phyloP scores from a whole-genome alignment of 2,888 invertebrate genomes.

The Labia minor region DNA sequence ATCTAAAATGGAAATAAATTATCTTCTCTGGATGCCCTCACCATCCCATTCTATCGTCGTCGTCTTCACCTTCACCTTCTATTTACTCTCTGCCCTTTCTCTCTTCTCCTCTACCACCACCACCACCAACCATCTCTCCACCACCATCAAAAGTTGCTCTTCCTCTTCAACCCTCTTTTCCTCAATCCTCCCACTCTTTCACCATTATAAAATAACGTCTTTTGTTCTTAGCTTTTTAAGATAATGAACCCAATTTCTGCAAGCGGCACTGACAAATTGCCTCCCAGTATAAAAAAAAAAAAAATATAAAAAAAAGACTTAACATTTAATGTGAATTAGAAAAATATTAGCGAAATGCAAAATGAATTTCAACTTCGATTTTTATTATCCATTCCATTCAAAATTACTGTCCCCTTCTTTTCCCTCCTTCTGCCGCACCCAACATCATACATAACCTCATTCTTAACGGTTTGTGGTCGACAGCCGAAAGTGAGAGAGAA shows the following conservation, averaged over 20 bases:
- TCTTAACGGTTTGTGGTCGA: too few relatives aligned
- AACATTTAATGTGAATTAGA: conserved; percentile 13
- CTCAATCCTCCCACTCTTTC: too few relatives aligned
- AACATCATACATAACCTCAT: too few relatives aligned
- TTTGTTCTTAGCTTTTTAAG: conserved; percentile 4
- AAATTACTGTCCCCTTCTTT: background rate
- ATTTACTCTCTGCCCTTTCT: background rate
- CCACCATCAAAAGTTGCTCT: background rate
- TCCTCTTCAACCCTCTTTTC: conserved; percentile 5
- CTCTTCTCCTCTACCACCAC: background rate
- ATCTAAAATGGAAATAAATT: conserved; percentile 4
- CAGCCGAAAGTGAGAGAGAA: too few relatives aligned
- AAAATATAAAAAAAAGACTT: conserved; percentile 1
- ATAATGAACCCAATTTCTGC: conserved; percentile 15
- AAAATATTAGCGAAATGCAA: conserved; percentile 13
- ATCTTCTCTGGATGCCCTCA: background rate
- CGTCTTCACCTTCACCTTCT: background rate
- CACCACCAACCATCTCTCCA: background rate
- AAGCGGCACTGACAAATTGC: conserved; percentile 14
- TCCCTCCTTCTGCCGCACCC: too few relatives aligned
- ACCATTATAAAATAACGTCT: background rate
- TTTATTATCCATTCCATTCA: too few relatives aligned
- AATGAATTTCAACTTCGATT: conserved; percentile 13
- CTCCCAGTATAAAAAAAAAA: too few relatives aligned
- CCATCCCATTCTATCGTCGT: background rate